Evolutionary conservation across 2,797 vertebrate species (phyloP), one percentile per base, ranked within the genome.

Genomic region (Tangara arthus): DNA sequence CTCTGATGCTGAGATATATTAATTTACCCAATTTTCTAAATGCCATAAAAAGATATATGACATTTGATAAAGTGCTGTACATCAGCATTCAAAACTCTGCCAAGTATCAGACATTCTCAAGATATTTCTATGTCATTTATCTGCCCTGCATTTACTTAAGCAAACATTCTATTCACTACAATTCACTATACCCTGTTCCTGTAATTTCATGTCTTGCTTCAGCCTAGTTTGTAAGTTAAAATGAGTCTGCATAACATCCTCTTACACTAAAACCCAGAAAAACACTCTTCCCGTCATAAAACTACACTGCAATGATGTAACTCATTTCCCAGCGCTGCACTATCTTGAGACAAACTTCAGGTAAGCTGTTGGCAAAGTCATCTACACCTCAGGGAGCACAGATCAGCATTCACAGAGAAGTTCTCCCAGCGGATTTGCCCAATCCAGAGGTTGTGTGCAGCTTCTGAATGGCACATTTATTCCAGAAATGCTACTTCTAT

Each of bases 301-400:
- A 93, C 79, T 56, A 85, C 68, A 65, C 60, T n/a, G 66, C 52
- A 84, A 17, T 94, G 96, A 97, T 63, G 89, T 93, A 91, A 97
- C 64, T 75, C 35, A 55, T 93, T 96, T 96, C 78, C 89, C 95
- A 88, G 18, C 0, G 9, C 75, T 76, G 85, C 3, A 15, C 24
- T 68, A 59, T 3, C 46, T 65, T 39, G 93, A 95, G 55, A 90
- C 35, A 70, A 77, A 55, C 44, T 89, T 96, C 86, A 90, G 82
- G 93, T n/a, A 86, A 87, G 55, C 46, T 65, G 57, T 30, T 85
- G 90, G 91, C 90, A 94, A 82, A 92, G 77, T 61, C 85, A 90
- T 71, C 50, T 75, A 41, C 90, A 84, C 69, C 84, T 84, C n/a
- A 39, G 69, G 70, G 77, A 90, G 37, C 90, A 91, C 42, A 93